Evolutionary conservation across 2,113 vertebrate genomes (phyloP), one percentile per base, ranked within the genome.

Genomic region (Fregetta grallaria): DNA sequence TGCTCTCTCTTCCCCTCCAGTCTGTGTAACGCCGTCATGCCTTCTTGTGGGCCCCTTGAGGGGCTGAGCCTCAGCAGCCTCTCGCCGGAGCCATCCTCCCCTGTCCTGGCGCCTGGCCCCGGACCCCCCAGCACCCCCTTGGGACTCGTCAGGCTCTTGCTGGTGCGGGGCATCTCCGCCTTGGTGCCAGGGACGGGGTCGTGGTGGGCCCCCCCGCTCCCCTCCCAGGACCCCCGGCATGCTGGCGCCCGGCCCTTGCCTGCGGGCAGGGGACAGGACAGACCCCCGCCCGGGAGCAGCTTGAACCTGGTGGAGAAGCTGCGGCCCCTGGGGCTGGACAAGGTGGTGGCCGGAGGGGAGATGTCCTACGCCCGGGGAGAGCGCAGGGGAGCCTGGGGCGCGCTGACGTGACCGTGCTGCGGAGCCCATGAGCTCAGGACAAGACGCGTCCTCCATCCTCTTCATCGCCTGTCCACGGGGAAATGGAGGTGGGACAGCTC

Each of bases 281-380:
- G 65, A n/a, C 11, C 68, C 50, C 13, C 9, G 1, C 13, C 22
- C 47, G 44, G 38, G 62, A 93, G 82, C 38, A 98, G 98, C 92
- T 85, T 98, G 94, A 99, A 99, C 96, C 92, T 99, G 81, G 98
- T 99, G 68, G 98, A 98, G 78, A 99, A 99, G 94, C 97, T 99
- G 82, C 96, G 80, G 87, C 94, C 90, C 38, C 97, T 99, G 81
- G 98, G 98, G n/a, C 90, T 99, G 96, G 97, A 98, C 96, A 97
- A 94, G 70, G 97, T 99, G 95, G 98, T 98, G 85, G 98, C 98
- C 52, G 94, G 97, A 83, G 98, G 98, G 47, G 92, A 96, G 59
- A 91, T 4, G 17, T 93, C 95, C 76, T 85, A 29, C 6, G 20
- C 36, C 50, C 30, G 5, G 58, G 73, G 88, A 15, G 66, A 45